Conservation (phyloP, 2,797 vertebrate species). For the Limosa lapponica region DNA sequence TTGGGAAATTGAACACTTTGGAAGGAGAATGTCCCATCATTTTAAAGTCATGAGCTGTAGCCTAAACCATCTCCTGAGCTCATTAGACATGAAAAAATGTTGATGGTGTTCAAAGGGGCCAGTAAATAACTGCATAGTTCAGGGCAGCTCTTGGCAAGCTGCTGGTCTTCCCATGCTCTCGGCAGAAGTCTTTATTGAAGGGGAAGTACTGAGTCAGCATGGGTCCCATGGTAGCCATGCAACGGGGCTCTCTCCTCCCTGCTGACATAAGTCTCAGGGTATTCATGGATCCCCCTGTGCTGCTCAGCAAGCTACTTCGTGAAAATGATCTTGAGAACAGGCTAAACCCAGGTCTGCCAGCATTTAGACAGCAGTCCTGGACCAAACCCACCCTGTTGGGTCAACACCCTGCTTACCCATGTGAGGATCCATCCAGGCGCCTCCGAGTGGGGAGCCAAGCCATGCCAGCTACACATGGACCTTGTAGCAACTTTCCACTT, state of each 20-base stretch:
- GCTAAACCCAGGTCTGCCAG: neutral
- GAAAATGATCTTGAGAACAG: neutral
- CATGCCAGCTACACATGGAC: neutral
- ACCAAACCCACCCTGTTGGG: neutral
- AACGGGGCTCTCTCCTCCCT: neutral
- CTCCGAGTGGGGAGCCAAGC: neutral
- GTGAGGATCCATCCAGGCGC: neutral
- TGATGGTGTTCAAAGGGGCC: neutral
- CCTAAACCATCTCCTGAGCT: neutral
- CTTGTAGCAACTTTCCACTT: neutral
- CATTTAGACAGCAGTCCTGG: neutral
- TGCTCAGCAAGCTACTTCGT: neutral
- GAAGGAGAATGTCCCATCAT: rapidly evolving
- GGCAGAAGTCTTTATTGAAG: neutral
- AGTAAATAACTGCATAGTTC: neutral
- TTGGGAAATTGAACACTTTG: neutral
- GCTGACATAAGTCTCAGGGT: neutral
- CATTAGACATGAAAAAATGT: neutral
- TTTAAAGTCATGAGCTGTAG: neutral
- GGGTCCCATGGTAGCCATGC: rapidly evolving
- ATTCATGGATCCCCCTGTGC: rapidly evolving
- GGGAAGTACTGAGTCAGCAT: neutral
- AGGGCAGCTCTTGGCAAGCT: neutral
- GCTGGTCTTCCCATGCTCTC: neutral
- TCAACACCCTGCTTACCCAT: neutral